Conservation (phyloP, 2,888 invertebrate genomes). For the Polydrusus pterygomalis region DNA sequence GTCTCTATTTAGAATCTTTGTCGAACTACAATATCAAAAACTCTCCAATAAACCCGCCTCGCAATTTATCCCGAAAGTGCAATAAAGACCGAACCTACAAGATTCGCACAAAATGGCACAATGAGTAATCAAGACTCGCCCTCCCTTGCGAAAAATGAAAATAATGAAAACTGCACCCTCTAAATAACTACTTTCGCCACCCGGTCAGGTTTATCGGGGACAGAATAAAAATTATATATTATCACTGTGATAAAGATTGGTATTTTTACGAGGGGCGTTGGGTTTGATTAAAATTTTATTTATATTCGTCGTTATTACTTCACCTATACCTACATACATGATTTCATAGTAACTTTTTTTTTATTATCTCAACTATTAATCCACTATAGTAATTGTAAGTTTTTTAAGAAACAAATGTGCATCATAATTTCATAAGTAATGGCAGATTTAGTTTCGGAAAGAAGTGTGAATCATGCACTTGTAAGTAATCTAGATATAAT, state of each 20-base stretch:
- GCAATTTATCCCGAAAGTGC: slow-evolving; percentile 38
- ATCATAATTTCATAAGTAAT: too few species aligned
- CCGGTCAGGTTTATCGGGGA: slow-evolving; percentile 23
- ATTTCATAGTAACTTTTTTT: too few species aligned
- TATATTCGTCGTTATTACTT: too few species aligned
- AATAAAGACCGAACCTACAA: slow-evolving; percentile 41
- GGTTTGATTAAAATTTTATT: too few species aligned
- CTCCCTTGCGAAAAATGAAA: slow-evolving; percentile 41
- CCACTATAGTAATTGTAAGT: too few species aligned
- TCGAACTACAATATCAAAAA: slow-evolving; percentile 3
- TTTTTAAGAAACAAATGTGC: too few species aligned
- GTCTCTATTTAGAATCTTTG: too few species aligned
- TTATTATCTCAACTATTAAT: too few species aligned
- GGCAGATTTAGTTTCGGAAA: too few species aligned
- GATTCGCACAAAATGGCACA: slow-evolving; percentile 45
- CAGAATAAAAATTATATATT: neutral
- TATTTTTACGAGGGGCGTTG: neutral
- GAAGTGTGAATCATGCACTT: too few species aligned
- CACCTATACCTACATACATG: too few species aligned
- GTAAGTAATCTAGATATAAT: too few species aligned
- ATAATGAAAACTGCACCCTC: slow-evolving; percentile 39
- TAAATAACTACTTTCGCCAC: slow-evolving; percentile 29
- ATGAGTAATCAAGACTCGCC: slow-evolving; percentile 41
- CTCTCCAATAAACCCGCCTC: slow-evolving; percentile 23
- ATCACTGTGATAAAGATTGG: neutral